These are phyloP conservation scores for Reinhardtius hippoglossoides DNA, from an alignment of 2,113 vertebrate species.

Conservation along the genomic window DNA sequence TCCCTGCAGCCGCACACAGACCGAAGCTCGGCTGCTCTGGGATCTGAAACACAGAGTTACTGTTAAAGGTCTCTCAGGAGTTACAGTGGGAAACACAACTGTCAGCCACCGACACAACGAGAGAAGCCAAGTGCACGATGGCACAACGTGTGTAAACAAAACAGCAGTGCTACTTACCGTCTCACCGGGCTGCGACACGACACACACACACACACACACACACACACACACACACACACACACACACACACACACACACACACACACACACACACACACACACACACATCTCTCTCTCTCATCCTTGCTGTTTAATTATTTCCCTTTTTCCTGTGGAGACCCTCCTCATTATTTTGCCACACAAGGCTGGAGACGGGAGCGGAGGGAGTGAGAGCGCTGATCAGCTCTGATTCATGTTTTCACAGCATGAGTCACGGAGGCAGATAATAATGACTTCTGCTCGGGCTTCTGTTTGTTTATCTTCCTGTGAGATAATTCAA, in stretches of 20 bases:
- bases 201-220: constrained; percentile 11
- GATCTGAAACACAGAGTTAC: constrained; percentile 12
- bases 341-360: constrained; percentile 48
- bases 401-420: background rate
- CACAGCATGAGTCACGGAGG: background rate
- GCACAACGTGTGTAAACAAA: constrained; percentile 18
- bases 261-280: constrained; percentile 7
- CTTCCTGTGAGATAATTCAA: background rate
- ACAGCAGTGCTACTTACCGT: constrained; percentile 8
- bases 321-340: background rate
- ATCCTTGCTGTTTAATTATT: constrained; percentile 37
- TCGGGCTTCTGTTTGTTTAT: background rate
- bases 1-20: too few relatives aligned
- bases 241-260: constrained; percentile 7
- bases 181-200: background rate
- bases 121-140: constrained; percentile 45
- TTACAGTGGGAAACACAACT: constrained; percentile 9
- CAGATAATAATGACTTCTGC: background rate
- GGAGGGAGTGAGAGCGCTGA: background rate
- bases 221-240: constrained; percentile 1
- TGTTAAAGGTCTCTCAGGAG: constrained; percentile 16
- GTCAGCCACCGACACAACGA: constrained; percentile 6
- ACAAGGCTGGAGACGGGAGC: background rate
- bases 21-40: background rate
- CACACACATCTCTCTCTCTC: constrained; percentile 2